Percentiles rank a stretch among this genome's conserved stretches.
These are phyloP conservation scores for Pogonomyrmex californicus DNA, from an alignment of 1,140 invertebrate genomes.

Conservation along the genomic window DNA sequence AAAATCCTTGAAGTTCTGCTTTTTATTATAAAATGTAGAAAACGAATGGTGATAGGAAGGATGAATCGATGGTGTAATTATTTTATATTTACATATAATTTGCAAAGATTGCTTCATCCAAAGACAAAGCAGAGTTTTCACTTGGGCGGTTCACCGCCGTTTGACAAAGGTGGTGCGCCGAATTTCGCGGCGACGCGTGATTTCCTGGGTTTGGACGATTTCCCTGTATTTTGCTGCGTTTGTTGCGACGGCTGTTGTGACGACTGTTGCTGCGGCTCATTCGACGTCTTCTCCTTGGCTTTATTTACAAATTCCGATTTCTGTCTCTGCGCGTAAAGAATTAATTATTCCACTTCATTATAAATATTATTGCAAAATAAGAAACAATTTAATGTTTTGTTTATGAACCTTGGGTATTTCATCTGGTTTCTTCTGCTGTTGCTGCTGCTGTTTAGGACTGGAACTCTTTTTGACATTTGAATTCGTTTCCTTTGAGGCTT, in stretches of 20 bases:
- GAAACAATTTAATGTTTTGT: not conserved
- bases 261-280: conserved; percentile 40
- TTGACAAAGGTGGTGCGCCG: conserved; percentile 74
- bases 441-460: conserved; percentile 38
- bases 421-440: conserved; percentile 72
- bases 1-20: not conserved
- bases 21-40: conserved; percentile 62
- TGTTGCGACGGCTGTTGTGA: conserved; percentile 78
- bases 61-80: conserved; percentile 40
- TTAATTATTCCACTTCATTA: not conserved
- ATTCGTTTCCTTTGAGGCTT: conserved; percentile 45
- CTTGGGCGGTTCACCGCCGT: conserved; percentile 63
- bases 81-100: conserved; percentile 60
- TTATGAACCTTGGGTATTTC: conserved; percentile 62
- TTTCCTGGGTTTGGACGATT: conserved; percentile 81
- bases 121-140: conserved; percentile 56
- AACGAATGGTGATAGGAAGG: conserved; percentile 15
- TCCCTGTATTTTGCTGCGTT: conserved; percentile 78
- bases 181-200: conserved; percentile 88
- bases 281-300: conserved; percentile 24
- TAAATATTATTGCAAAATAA: not conserved
- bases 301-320: conserved; percentile 21
- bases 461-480: conserved; percentile 70
- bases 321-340: not conserved
- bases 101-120: not conserved